phyloP scores from a whole-genome alignment of 2,113 vertebrate genomes.

The Eolophus roseicapilla region DNA sequence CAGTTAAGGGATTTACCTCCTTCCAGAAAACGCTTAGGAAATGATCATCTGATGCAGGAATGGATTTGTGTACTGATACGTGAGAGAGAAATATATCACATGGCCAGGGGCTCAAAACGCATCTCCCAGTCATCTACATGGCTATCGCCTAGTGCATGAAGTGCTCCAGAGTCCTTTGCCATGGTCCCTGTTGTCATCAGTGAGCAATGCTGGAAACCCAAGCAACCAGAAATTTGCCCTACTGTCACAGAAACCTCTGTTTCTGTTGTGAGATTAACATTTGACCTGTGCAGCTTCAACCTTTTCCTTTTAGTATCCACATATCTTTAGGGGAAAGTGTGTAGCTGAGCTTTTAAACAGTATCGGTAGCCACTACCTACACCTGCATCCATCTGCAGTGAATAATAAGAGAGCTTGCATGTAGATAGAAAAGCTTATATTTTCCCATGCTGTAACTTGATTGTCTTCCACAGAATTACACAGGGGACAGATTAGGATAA shows the following conservation, averaged over 20 bases:
- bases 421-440: neutral
- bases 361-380: conserved; percentile 43
- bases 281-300: neutral
- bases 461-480: conserved; percentile 24
- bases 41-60: neutral
- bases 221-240: neutral
- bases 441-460: conserved; percentile 39
- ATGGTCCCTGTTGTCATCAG: neutral
- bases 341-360: neutral
- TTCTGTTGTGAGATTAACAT: neutral
- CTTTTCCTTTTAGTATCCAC: neutral
- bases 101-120: neutral
- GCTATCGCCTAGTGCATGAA: neutral
- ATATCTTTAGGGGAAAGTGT: neutral
- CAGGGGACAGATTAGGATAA: conserved; percentile 1
- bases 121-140: neutral
- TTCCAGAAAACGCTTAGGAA: conserved; percentile 19
- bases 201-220: neutral
- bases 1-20: conserved; percentile 7
- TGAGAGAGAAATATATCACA: neutral
- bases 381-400: conserved; percentile 30
- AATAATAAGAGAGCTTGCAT: neutral
- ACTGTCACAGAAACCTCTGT: neutral
- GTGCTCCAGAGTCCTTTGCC: neutral
- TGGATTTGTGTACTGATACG: neutral